Evolutionary conservation across 2,797 vertebrate genomes (phyloP), one percentile per base, ranked within the genome.

Genomic region (Malurus leucopterus): DNA sequence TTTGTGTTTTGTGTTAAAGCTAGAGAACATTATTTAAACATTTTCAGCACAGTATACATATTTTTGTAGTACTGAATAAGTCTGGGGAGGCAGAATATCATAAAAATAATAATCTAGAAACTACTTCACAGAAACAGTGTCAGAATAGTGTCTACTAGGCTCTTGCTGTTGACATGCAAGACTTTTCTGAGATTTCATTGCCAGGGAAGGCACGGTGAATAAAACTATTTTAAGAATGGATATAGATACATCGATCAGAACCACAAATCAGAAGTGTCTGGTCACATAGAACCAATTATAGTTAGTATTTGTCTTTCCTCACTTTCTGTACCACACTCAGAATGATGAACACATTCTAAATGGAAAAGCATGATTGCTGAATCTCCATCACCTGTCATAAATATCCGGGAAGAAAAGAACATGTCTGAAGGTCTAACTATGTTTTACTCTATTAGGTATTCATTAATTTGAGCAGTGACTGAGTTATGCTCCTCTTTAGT

Each of bases 181-280:
- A 89, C 32, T 93, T 85, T 78, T 69, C 84, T 73, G 63, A 64
- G 46, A 64, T 55, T 47, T 78, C 43, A 58, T 62, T 92, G 57
- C 70, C 57, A 76, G 73, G 50, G 61, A 94, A 84, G 50, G 46
- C 30, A 21, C 32, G 70, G 12, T 91, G 80, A 84, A 90, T 79
- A 73, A 86, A 93, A 79, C 46, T 86, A 78, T 84, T 91, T 89
- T 88, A 92, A 81, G 85, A 92, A 81, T 47, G 54, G n/a, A 89
- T 71, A 91, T 16, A 88, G 82, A 81, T 47, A 81, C 61, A 93
- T 91, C 50, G 88, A 88, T 86, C 80, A 92, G 79, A 91, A 74
- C 40, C 1, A 11, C 71, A 92, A 91, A 93, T 92, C 87, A 86
- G 57, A 67, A 86, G 21, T 49, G 57, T 68, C 79, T 86, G 67